Evolutionary conservation across 2,888 invertebrate genomes (phyloP), one percentile per base, ranked within the genome.

Genomic region (Polyommatus icarus): DNA sequence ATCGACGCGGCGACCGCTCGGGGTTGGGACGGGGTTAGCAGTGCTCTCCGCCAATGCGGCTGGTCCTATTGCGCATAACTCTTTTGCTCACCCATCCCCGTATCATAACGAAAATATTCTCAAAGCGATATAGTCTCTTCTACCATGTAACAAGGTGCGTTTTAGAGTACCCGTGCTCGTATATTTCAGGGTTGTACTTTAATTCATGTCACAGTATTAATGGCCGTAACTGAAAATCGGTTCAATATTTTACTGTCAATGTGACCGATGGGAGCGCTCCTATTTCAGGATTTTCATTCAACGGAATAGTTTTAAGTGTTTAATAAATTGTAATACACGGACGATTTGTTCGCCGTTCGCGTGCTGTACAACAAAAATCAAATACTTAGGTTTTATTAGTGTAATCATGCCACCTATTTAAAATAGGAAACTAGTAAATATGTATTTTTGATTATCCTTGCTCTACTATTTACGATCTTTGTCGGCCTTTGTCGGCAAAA

Each of bases 31-130:
- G 83, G 83, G 82, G 81, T 83, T 83, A 83, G 82, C 82, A 86
- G 83, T 88, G 88, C 83, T 86, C 87, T 84, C 81, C 82, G 82
- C 81, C 79, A 80, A 78, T 85, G 82, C 80, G 82, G 79, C 80
- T 81, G 79, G 80, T 81, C 83, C 81, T 79, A 82, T 85, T 89
- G 90, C 91, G 90, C 90, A 88, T 80, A 79, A 78, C 79, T 76
- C 75, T 79, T 76, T 78, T 75, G 24, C 24, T 5, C 46, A 15
- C 46, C 73, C 50, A 29, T 71, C 57, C 50, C 40, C 32, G 20
- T 20, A 20, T 73, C 54, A 59, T 18, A 75, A 54, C 15, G 15
- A 18, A 50, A 54, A 50, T 75, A 50, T 24, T 10, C 12, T 12
- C 75, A 75, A 54, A 50, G 15, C 18, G 50, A 29, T 75, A 50